Evolutionary conservation across 2,888 invertebrate species (phyloP), one percentile per base, ranked within the genome.

Genomic region (Mythimna ferrago): DNA sequence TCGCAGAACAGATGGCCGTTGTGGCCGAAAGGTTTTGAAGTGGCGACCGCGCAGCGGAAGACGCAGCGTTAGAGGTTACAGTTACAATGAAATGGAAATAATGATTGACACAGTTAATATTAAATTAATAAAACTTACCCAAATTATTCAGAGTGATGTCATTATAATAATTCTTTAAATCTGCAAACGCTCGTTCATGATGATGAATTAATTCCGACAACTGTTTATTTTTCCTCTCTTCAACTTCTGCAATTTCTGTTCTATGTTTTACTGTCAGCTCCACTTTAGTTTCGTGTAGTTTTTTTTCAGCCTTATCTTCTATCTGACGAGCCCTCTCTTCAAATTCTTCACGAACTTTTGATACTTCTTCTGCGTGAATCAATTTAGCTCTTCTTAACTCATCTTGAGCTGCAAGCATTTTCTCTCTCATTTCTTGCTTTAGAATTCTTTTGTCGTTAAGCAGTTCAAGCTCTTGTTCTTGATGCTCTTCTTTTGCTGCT

Each of bases 91-190:
- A 26, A 26, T 26, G 26, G 26, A 26, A 1, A 26, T 26, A 26
- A 26, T 26, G 2, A 48, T 48, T 48, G 44, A 48, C 16, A 48
- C 44, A 14, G 14, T 16, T 14, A 16, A 5, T 48, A 14, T 48
- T 26, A 14, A 5, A 14, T 41, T 41, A 48, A 48, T 48, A 14
- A 48, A 48, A 35, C 89, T 87, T 80, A 94, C 99, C 98, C 82
- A 99, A 96, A 94, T 99, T 99, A 92, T 99, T 99, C 19, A 99
- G 95, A 0, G 99, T 99, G 68, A 99, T 99, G 88, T 99, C 99
- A 89, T 99, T 99, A 90, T 99, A 99, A 94, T 99, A 99, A 92
- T 98, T 98, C 92, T 99, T 99, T 95, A 99, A 98, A 91, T 99
- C 98, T 60, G 97, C 97, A 91, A 99, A 98, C 0, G 98, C 98